These are phyloP conservation scores for Lymantria dispar DNA, from an alignment of 2,888 invertebrate species.

Conservation along the genomic window DNA sequence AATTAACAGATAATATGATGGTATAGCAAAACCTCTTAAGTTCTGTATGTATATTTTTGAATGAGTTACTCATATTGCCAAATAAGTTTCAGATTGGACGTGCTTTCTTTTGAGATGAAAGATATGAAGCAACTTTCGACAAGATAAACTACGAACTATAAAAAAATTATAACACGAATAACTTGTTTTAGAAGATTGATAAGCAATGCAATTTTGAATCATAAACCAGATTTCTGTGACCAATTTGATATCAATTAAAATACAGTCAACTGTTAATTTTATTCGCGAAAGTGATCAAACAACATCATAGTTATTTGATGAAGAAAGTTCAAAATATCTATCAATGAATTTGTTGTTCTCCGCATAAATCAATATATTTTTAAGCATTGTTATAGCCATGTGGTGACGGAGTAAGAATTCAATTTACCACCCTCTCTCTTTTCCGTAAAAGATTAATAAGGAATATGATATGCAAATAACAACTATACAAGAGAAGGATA, in stretches of 20 bases:
- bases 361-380: too few species aligned
- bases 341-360: background rate
- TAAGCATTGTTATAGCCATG: too few species aligned
- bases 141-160: background rate
- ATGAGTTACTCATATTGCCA: background rate
- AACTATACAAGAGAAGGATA: too few species aligned
- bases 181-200: background rate
- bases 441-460: too few species aligned
- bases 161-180: background rate
- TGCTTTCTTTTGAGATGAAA: background rate
- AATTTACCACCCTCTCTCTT: too few species aligned
- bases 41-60: too few species aligned
- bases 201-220: background rate
- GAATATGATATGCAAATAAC: too few species aligned
- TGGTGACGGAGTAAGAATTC: too few species aligned
- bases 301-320: background rate
- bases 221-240: constrained; percentile 1
- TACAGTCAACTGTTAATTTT: constrained; percentile 8
- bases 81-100: background rate
- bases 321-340: background rate
- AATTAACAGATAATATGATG: too few species aligned
- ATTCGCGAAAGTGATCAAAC: constrained; percentile 14
- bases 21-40: too few species aligned
- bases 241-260: constrained; percentile 8
- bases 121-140: background rate